Percentiles rank a stretch among this genome's conserved stretches.
These are phyloP conservation scores for Pasiphila rectangulata DNA, from an alignment of 2,888 invertebrate species.

Conservation along the genomic window DNA sequence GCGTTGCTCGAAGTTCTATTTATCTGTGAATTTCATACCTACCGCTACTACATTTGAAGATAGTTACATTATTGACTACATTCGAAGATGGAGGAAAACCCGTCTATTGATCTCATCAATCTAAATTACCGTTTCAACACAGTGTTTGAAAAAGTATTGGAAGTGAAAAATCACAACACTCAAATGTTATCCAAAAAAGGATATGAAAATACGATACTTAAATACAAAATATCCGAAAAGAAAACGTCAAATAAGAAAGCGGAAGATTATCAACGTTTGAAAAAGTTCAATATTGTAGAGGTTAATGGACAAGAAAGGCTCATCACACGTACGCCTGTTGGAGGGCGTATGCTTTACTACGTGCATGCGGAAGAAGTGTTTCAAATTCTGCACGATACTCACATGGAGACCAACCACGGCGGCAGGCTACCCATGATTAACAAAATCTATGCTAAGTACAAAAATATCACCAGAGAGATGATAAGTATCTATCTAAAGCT, in stretches of 20 bases:
- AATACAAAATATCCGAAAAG: not conserved
- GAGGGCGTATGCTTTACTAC: not conserved
- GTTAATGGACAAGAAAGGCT: not conserved
- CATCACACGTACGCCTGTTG: not conserved
- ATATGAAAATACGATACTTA: too few species aligned
- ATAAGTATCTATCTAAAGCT: not conserved
- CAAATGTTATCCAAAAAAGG: too few species aligned
- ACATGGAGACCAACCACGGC: not conserved
- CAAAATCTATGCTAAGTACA: not conserved
- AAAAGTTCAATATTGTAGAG: not conserved
- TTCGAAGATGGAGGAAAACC: not conserved
- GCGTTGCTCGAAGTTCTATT: too few species aligned
- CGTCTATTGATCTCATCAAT: not conserved
- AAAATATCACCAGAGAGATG: conserved; percentile 6
- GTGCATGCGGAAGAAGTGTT: conserved; percentile 1
- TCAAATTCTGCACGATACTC: not conserved
- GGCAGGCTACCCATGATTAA: not conserved
- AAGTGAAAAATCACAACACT: not conserved
- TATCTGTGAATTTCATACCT: too few species aligned
- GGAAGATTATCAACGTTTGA: conserved; percentile 2
- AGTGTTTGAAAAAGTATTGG: not conserved
- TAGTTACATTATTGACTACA: too few species aligned
- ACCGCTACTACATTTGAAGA: too few species aligned
- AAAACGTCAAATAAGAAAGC: not conserved
- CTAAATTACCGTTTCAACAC: not conserved